Percentiles rank a stretch among this genome's conserved stretches.
These are phyloP conservation scores for Rhamphomyia laevipes DNA, from an alignment of 2,888 invertebrate genomes.

Conservation along the genomic window DNA sequence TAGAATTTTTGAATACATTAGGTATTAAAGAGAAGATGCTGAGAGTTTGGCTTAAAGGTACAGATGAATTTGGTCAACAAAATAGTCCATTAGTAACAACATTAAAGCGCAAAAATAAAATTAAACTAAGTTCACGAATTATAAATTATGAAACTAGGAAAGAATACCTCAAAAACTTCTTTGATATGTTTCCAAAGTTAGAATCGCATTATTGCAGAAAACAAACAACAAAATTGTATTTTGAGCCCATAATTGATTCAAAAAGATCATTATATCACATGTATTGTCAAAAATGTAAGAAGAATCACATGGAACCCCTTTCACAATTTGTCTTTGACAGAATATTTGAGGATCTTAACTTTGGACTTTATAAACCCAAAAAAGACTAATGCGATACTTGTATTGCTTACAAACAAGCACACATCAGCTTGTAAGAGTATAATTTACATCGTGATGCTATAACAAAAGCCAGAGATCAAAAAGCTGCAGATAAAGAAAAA, in stretches of 20 bases:
- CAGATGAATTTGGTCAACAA: too few species aligned
- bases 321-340: neutral
- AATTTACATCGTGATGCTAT: neutral
- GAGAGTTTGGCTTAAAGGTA: too few species aligned
- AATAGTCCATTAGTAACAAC: too few species aligned
- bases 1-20: too few species aligned
- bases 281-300: neutral
- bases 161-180: conserved; percentile 3
- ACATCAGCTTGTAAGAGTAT: neutral
- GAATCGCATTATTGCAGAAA: conserved; percentile 7
- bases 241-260: conserved; percentile 3
- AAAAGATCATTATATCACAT: conserved; percentile 4
- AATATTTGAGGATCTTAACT: neutral
- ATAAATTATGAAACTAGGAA: too few species aligned
- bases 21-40: too few species aligned
- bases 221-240: conserved; percentile 4
- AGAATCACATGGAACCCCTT: neutral
- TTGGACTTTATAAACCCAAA: too few species aligned
- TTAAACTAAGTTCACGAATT: too few species aligned
- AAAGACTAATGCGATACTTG: too few species aligned
- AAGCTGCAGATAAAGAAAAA: conserved; percentile 4
- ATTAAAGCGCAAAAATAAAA: too few species aligned
- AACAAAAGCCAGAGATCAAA: conserved; percentile 4
- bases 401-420: neutral
- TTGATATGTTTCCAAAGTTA: conserved; percentile 6